Evolutionary conservation across 2,888 invertebrate genomes (phyloP), one percentile per base, ranked within the genome.

Genomic region (Sceliomorpha sp.): DNA sequence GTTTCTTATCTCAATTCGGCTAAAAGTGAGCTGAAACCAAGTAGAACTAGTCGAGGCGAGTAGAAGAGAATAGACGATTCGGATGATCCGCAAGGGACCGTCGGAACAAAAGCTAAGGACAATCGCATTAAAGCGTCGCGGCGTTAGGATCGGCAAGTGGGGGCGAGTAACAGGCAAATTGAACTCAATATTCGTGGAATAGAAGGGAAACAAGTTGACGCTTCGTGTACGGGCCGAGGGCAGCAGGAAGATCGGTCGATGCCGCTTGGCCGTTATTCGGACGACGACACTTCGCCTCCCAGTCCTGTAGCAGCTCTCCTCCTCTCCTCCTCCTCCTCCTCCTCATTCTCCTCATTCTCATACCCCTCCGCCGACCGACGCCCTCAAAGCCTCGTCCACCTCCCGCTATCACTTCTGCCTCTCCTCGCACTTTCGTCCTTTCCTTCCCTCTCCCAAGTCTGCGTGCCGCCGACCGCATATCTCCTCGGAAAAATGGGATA

Each of bases 241-340:
- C 82, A 78, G 81, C 81, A 80, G 82, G 83, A 84, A 82, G 84
- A 84, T 87, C 88, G 87, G 88, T 87, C 88, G 88, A 87, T 88
- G 87, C 87, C 85, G 87, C 85, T 81, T 82, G 86, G 86, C 88
- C 88, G 87, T 88, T 88, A 88, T 88, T 88, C 88, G 88, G 88
- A 87, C 88, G 87, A 88, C 88, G 88, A 88, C 88, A 88, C 87
- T 87, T 87, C 84, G 84, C 86, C 85, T 83, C 84, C 85, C 84
- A 78, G 83, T 79, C 79, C 80, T 78, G 79, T 67, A 63, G 75
- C 74, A 72, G 74, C 73, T 77, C 77, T 64, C 60, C 56, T 63
- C 64, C 48, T 60, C 66, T 60, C 56, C 63, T 48, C 31, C 47
- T 47, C 64, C 47, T 50, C 42, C 62, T 58, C 73, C 59, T 55